Conservation (phyloP, 2,888 invertebrate genomes). For the Pyralis farinalis region DNA sequence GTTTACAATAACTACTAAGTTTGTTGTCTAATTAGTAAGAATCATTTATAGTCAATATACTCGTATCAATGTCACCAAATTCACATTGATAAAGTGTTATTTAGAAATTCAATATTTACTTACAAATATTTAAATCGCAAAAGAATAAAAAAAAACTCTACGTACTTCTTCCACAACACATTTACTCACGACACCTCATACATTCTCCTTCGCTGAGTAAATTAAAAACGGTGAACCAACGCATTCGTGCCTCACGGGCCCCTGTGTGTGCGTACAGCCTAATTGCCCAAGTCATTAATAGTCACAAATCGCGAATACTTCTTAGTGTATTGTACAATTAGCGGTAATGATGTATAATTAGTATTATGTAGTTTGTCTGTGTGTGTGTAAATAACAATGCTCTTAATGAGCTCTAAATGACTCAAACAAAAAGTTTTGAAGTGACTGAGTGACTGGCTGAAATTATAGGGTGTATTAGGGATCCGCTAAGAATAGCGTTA, state of each 20-base stretch:
- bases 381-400: slow-evolving; percentile 7
- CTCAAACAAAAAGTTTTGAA: slow-evolving; percentile 1
- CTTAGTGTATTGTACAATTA: slow-evolving; percentile 77
- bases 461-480: not conserved
- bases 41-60: no score
- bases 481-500: not conserved
- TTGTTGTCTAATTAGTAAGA: no score
- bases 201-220: slow-evolving; percentile 1
- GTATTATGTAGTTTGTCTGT: slow-evolving; percentile 18
- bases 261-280: slow-evolving; percentile 62
- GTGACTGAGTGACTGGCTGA: not conserved
- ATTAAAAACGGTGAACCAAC: slow-evolving; percentile 1
- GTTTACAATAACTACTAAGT: no score
- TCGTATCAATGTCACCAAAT: no score
- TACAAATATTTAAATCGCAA: no score
- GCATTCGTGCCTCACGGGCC: not conserved
- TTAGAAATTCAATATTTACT: no score
- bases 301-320: slow-evolving; percentile 68
- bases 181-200: not conserved
- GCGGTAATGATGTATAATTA: slow-evolving; percentile 78
- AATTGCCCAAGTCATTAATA: slow-evolving; percentile 80
- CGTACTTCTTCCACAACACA: not conserved
- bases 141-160: no score
- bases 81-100: no score
- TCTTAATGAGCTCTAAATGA: slow-evolving; percentile 8